A percentile compares a stretch with the other conserved stretches of the same genome.
Conservation (phyloP, 2,797 vertebrate genomes). For the Thamnophis elegans region DNA sequence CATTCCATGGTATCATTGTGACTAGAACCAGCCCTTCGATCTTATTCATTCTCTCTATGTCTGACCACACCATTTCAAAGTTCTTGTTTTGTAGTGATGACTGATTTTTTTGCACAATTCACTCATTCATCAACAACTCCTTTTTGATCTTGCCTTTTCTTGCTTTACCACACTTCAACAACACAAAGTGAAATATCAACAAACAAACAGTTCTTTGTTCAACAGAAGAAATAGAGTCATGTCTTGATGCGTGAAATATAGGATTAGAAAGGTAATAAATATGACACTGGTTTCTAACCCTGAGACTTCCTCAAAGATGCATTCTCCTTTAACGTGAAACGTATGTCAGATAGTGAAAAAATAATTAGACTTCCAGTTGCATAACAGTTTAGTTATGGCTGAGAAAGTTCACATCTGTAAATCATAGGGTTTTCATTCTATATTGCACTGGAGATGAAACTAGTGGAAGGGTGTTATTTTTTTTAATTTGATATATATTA, state of each 20-base stretch:
- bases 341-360: neutral
- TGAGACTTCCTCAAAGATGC: neutral
- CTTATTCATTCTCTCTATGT: neutral
- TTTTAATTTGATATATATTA: neutral
- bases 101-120: neutral
- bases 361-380: neutral
- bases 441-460: neutral
- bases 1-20: neutral
- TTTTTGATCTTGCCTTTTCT: neutral
- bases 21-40: neutral
- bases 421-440: neutral
- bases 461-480: neutral
- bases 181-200: neutral
- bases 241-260: neutral
- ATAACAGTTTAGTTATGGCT: neutral
- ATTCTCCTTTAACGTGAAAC: neutral
- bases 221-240: neutral
- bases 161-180: neutral
- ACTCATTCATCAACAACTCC: neutral
- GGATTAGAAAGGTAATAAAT: neutral
- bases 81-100: neutral
- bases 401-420: neutral
- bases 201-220: neutral
- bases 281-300: neutral
- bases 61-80: neutral